Conservation (phyloP, 2,888 invertebrate species). For the Yponomeuta evonymella region DNA sequence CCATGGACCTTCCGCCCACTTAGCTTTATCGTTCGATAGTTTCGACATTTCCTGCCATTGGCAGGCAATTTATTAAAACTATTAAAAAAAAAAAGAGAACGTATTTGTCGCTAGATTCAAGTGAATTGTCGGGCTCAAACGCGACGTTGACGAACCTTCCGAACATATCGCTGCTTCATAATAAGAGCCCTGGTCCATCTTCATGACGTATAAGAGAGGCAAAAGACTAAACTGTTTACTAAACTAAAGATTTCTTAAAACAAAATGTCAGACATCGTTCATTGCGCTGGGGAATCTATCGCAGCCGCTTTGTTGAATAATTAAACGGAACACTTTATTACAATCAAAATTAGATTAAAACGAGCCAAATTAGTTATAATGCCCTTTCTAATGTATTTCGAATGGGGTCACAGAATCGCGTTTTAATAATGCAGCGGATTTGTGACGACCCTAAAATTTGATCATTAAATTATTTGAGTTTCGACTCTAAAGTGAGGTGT, state of each 20-base stretch:
- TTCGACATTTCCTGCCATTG: too few relatives aligned
- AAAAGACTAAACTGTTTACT: too few relatives aligned
- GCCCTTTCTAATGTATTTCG: slow-evolving; percentile 55
- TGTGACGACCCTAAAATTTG: slow-evolving; percentile 19
- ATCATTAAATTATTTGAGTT: slow-evolving; percentile 15
- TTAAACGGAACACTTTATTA: slow-evolving; percentile 63
- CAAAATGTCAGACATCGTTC: neutral
- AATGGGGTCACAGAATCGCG: slow-evolving; percentile 65
- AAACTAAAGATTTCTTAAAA: neutral
- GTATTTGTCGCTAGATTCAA: too few relatives aligned
- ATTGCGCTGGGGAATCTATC: neutral
- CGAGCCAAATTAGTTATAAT: slow-evolving; percentile 67
- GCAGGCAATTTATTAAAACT: too few relatives aligned
- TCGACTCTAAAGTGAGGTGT: slow-evolving; percentile 1
- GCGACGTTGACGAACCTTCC: too few relatives aligned
- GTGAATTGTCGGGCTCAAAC: too few relatives aligned
- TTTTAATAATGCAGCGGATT: slow-evolving; percentile 64
- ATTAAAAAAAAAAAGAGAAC: too few relatives aligned
- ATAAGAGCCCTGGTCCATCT: too few relatives aligned
- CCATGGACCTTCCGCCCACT: too few relatives aligned
- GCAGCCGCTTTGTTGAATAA: slow-evolving; percentile 48
- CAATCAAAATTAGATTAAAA: slow-evolving; percentile 71
- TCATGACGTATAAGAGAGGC: too few relatives aligned
- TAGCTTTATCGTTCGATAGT: too few relatives aligned
- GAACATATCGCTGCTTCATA: too few relatives aligned